Evolutionary conservation across 2,113 vertebrate genomes (phyloP).

Genomic region (Xiphophorus maculatus): DNA sequence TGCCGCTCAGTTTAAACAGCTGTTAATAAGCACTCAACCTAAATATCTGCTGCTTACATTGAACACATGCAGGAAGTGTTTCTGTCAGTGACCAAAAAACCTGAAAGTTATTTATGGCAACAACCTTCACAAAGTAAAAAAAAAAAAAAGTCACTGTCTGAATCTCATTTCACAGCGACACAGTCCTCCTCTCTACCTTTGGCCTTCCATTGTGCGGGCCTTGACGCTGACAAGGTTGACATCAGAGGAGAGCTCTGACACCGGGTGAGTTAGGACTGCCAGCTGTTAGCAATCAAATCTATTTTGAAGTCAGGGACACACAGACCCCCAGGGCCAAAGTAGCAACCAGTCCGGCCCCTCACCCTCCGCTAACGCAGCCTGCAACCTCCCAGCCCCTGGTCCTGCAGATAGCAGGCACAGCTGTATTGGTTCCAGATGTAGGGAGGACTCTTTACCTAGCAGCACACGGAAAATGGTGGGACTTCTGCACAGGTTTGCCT

Average conservation of each 20-base stretch:
- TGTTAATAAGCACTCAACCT: background rate
- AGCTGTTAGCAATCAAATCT: conserved; percentile 87
- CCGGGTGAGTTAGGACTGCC: conserved; percentile 84
- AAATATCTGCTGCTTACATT: background rate
- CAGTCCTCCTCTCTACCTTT: conserved; percentile 52
- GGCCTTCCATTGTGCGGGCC: conserved; percentile 76
- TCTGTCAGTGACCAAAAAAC: conserved; percentile 39
- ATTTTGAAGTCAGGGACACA: conserved; percentile 87
- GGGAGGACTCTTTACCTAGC: conserved; percentile 68
- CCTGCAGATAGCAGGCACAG: conserved; percentile 72
- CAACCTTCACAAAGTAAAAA: conserved; percentile 54
- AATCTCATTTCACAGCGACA: conserved; percentile 52
- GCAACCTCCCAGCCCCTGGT: conserved; percentile 71
- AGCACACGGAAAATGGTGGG: conserved; percentile 70
- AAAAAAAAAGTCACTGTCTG: conserved; percentile 44
- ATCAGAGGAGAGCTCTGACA: conserved; percentile 83
- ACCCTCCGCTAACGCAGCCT: conserved; percentile 46
- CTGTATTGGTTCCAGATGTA: conserved; percentile 85
- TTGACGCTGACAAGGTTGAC: conserved; percentile 85
- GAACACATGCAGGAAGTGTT: background rate
- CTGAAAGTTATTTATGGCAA: conserved; percentile 56
- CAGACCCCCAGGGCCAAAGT: conserved; percentile 82
- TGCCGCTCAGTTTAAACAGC: background rate
- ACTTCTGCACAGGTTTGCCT: conserved; percentile 26
- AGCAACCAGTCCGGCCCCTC: conserved; percentile 73